phyloP scores from a whole-genome alignment of 2,797 vertebrate species.

The Monodelphis domestica region DNA sequence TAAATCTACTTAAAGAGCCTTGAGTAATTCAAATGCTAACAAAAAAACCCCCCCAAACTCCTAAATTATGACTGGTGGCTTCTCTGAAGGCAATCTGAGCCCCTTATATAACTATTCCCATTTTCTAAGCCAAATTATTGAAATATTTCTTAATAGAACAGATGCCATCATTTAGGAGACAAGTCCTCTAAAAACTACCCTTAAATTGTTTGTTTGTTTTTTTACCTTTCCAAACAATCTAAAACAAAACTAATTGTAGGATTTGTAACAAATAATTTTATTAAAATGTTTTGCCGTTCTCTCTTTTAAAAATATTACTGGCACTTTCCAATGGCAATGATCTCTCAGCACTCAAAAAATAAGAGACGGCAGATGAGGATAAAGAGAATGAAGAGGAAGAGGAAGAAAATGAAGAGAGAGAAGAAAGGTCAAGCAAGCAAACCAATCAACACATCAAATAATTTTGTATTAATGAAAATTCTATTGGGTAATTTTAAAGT shows the following conservation, averaged over 20 bases:
- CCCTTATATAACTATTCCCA: constrained; percentile 17
- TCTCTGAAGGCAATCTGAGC: constrained; percentile 37
- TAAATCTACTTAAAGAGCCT: constrained; percentile 50
- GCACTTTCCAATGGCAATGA: not conserved
- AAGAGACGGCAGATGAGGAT: not conserved
- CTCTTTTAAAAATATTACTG: not conserved
- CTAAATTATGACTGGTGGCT: constrained; percentile 45
- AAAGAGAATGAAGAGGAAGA: not conserved
- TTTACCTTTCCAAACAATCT: not conserved
- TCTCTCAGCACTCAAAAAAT: not conserved
- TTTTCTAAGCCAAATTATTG: not conserved
- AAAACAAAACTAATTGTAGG: constrained; percentile 4
- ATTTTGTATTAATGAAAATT: constrained; percentile 28
- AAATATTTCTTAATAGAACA: constrained; percentile 40
- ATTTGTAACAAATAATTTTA: constrained; percentile 45
- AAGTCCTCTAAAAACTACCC: not conserved
- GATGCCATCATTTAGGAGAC: constrained; percentile 43
- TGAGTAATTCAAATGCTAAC: too few species aligned
- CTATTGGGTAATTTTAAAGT: not conserved
- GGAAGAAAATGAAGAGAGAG: too few species aligned
- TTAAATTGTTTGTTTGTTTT: constrained; percentile 51
- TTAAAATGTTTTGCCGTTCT: not conserved
- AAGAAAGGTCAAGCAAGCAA: not conserved
- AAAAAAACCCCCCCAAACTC: too few species aligned
- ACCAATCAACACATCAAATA: not conserved